Percentiles rank a stretch among this genome's conserved stretches.
These are phyloP conservation scores for Caenorhabditis sp. DNA, from an alignment of 2,888 invertebrate genomes.

Conservation along the genomic window DNA sequence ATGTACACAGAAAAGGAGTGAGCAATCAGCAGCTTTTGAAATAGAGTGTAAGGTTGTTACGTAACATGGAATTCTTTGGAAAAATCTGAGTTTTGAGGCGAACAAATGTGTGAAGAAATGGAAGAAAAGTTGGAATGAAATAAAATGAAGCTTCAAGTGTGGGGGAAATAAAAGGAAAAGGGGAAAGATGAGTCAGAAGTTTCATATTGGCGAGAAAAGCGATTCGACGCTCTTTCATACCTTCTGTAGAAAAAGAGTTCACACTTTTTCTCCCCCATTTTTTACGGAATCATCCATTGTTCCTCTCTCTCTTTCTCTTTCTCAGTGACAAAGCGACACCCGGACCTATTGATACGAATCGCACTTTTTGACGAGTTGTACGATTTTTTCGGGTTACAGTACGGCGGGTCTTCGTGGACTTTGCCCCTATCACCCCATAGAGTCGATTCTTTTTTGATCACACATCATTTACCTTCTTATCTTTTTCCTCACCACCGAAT, in stretches of 20 bases:
- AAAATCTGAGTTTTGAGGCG: no score
- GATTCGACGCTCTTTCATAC: conserved; percentile 15
- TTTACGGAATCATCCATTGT: conserved; percentile 51
- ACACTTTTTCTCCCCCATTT: conserved; percentile 19
- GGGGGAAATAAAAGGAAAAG: no score
- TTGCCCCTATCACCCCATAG: conserved; percentile 35
- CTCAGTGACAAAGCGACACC: background rate
- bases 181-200: no score
- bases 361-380: no score
- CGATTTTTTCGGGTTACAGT: background rate
- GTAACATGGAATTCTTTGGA: no score
- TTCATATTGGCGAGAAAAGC: background rate
- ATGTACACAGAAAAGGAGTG: no score
- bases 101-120: no score
- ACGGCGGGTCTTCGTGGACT: conserved; percentile 1
- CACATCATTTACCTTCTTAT: conserved; percentile 6
- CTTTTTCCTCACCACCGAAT: background rate
- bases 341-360: no score
- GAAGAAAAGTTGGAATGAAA: no score
- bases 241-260: conserved; percentile 8
- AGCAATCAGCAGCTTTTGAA: no score
- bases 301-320: background rate
- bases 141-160: no score
- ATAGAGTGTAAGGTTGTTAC: no score
- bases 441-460: conserved; percentile 46